Base-by-base conservation (phyloP, 2,113 vertebrate species). In the Mionectes macconnelli region DNA sequence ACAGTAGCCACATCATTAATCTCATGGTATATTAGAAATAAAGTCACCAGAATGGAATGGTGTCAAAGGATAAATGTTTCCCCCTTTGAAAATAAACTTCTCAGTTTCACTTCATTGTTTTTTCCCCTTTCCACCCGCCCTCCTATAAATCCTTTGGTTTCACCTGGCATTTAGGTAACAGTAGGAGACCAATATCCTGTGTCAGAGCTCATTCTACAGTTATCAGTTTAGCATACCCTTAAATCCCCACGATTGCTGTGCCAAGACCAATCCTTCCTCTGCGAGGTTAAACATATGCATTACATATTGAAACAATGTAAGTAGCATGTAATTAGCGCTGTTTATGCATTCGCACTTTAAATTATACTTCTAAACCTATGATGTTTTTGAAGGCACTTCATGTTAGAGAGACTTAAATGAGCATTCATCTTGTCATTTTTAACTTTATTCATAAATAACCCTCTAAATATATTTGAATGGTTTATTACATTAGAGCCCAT, bases 1-100 rank as follows among this genome's bases (percentile, higher is more conserved):
- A 96, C 94, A 96, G 92, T 94, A 96, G 93, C 95, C 89, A 96
- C 95, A 93, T 96, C 93, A 94, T 96, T 97, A 97, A 97, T 97
- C 95, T 94, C 87, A 89, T 30, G 56, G 93, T 96, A 91, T 96
- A 97, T 94, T 97, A 93, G 96, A 97, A 96, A 95, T 97, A 96
- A 97, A 96, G 91, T 97, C 94, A 96, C 83, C 33, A 77, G 89
- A 96, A 97, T 96, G 95, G 94, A 94, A 97, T 97, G 94, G 91
- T 96, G 94, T 97, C 91, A 96, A 94, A 93, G 85, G 96, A 97
- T 96, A 94, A 94, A 96, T 91, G 92, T 96, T 94, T 96, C 92
- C 91, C 86, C 56, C 64, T 93, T 96, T 96, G 92, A 95, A 94
- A 97, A 95, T 74, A 91, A 90, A 92, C 89, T 95, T 96, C 92